phyloP scores from a whole-genome alignment of 2,888 invertebrate genomes.

The Fissipunctia ypsillon region DNA sequence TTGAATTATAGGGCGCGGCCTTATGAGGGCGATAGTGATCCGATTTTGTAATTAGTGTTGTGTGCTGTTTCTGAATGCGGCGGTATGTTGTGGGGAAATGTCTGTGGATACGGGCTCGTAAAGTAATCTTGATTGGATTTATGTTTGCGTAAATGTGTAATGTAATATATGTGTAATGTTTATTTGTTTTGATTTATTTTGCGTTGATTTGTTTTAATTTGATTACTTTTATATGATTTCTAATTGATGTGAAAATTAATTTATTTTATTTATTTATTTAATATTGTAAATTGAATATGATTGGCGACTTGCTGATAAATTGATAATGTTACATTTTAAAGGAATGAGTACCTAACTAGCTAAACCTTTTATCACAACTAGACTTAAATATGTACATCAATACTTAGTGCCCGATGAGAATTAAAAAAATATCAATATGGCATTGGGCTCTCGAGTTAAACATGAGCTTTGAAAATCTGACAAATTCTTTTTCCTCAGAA shows the following conservation, averaged over 20 bases:
- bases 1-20: constrained; percentile 85
- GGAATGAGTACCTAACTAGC: neutral
- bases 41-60: constrained; percentile 78
- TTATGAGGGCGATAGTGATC: constrained; percentile 79
- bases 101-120: constrained; percentile 50
- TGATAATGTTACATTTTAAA: neutral
- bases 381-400: too few relatives aligned
- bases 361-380: too few relatives aligned
- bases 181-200: too few relatives aligned
- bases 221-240: too few relatives aligned
- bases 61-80: constrained; percentile 59
- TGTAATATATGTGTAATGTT: constrained; percentile 21
- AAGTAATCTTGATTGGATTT: constrained; percentile 49
- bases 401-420: too few relatives aligned
- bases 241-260: too few relatives aligned
- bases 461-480: neutral
- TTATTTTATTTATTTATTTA: too few relatives aligned
- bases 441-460: too few relatives aligned
- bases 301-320: constrained; percentile 1
- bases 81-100: constrained; percentile 51
- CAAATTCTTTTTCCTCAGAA: neutral
- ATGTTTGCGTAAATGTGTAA: constrained; percentile 39
- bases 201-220: too few relatives aligned
- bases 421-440: too few relatives aligned
- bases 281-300: constrained; percentile 18